phyloP scores from a whole-genome alignment of 1,140 invertebrate species.

The Drosophila kurseongensis region DNA sequence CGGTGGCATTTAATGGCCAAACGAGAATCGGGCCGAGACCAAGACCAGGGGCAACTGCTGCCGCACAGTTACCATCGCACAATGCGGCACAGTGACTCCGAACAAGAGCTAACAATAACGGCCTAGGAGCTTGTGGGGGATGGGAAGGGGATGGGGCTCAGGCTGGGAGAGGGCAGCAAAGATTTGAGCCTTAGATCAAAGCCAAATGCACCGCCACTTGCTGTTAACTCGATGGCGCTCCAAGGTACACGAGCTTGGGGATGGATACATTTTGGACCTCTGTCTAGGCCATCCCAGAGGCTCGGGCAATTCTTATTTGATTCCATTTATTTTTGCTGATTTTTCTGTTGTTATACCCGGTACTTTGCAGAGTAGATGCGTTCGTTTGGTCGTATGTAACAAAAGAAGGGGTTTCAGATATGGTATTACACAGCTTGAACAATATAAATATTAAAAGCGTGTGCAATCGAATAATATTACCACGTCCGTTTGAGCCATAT shows the following conservation, averaged over 20 bases:
- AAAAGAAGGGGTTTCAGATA: background rate
- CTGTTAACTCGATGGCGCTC: slow-evolving; percentile 81
- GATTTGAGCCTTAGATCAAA: slow-evolving; percentile 80
- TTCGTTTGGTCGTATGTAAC: background rate
- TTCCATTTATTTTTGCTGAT: slow-evolving; percentile 42
- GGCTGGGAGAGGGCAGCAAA: slow-evolving; percentile 55
- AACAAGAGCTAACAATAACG: slow-evolving; percentile 36
- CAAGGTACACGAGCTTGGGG: slow-evolving; percentile 70
- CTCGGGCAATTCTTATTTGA: slow-evolving; percentile 45
- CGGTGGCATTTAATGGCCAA: slow-evolving; percentile 71
- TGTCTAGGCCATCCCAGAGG: slow-evolving; percentile 64
- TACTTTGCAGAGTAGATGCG: background rate
- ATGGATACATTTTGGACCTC: slow-evolving; percentile 66
- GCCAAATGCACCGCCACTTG: slow-evolving; percentile 77
- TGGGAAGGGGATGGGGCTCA: background rate
- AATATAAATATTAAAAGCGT: too few relatives aligned
- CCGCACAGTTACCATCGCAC: slow-evolving; percentile 29
- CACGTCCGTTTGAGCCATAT: too few relatives aligned
- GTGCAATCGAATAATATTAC: background rate
- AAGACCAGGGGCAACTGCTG: slow-evolving; percentile 63
- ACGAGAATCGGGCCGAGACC: slow-evolving; percentile 39
- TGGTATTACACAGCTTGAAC: too few relatives aligned
- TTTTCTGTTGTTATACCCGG: slow-evolving; percentile 16
- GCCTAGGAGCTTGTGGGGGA: background rate
- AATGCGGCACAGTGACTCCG: slow-evolving; percentile 24